phyloP scores from a whole-genome alignment of 2,888 invertebrate species.

The Amblyjoppa fuscipennis region DNA sequence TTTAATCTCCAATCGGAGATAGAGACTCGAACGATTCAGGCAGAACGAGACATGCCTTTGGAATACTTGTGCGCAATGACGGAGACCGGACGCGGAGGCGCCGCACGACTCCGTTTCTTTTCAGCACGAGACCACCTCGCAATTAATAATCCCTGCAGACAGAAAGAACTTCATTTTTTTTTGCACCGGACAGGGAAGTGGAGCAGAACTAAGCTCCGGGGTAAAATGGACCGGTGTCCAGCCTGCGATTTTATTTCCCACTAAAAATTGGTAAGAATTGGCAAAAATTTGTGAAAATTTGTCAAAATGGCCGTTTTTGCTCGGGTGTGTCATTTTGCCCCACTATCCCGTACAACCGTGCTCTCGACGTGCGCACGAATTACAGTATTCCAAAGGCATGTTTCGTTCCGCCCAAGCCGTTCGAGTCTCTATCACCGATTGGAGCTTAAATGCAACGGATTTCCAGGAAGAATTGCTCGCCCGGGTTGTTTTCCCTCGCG shows the following conservation, averaged over 20 bases:
- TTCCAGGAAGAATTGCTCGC: not conserved
- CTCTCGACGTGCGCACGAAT: slow-evolving; percentile 33
- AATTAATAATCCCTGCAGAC: slow-evolving; percentile 41
- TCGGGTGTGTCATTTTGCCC: not conserved
- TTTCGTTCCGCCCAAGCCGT: not conserved
- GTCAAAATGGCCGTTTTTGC: no score
- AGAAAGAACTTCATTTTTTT: not conserved
- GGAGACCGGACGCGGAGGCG: slow-evolving; percentile 58
- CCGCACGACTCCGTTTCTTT: slow-evolving; percentile 53
- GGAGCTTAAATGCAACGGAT: not conserved
- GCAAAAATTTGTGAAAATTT: no score
- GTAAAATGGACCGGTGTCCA: no score
- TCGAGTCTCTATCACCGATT: not conserved
- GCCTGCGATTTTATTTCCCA: no score
- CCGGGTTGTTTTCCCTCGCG: not conserved
- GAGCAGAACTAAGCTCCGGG: no score
- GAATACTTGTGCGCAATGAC: slow-evolving; percentile 40
- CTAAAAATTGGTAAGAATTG: no score
- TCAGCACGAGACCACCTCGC: slow-evolving; percentile 19
- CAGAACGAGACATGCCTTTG: not conserved
- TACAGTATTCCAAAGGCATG: not conserved
- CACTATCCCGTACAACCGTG: slow-evolving; percentile 5
- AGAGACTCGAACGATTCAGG: not conserved
- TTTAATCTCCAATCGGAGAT: not conserved
- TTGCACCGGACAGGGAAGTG: not conserved